These are phyloP conservation scores for Hymenopus coronatus DNA, from an alignment of 2,888 invertebrate genomes.

Conservation along the genomic window DNA sequence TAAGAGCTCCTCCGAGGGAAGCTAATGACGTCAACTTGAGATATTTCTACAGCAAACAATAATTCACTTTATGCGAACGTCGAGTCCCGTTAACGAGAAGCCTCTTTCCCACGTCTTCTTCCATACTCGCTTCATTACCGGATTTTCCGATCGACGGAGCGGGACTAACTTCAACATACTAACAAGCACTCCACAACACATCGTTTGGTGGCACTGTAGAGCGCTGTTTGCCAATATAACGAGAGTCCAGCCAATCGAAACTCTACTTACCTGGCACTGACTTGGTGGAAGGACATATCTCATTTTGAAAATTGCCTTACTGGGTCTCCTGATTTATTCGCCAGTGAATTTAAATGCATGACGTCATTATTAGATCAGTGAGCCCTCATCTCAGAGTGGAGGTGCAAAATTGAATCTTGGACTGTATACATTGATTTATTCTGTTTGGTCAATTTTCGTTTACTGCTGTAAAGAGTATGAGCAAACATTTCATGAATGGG, in stretches of 20 bases:
- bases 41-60: neutral
- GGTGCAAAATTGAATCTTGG: too few relatives aligned
- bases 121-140: neutral
- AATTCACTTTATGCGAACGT: neutral
- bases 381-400: too few relatives aligned
- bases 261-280: neutral
- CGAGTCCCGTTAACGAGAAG: neutral
- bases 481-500: too few relatives aligned
- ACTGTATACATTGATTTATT: too few relatives aligned
- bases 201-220: neutral
- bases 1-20: neutral
- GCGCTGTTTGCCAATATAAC: neutral
- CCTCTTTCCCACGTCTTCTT: neutral
- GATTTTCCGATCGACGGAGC: neutral
- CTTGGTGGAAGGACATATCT: neutral
- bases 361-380: too few relatives aligned
- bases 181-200: neutral
- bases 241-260: neutral
- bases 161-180: neutral
- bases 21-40: neutral
- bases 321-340: too few relatives aligned
- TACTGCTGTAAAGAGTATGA: too few relatives aligned
- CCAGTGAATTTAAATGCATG: too few relatives aligned
- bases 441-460: too few relatives aligned
- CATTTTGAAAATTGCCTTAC: too few relatives aligned